phyloP scores from a whole-genome alignment of 2,888 invertebrate species.

The Conus canariensis region DNA sequence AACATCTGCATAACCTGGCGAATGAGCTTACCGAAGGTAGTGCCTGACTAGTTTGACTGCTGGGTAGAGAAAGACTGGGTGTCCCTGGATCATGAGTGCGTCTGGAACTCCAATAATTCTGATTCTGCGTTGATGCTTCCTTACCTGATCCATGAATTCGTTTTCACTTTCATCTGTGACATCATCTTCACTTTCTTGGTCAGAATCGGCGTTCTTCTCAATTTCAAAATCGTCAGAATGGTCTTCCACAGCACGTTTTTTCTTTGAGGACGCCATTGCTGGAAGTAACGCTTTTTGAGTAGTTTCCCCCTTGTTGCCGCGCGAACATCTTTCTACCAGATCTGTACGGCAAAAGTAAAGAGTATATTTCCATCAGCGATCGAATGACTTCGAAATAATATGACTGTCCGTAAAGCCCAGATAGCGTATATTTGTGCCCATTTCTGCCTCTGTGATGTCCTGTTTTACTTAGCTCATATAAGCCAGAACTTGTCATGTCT shows the following conservation, averaged over 20 bases:
- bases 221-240: constrained; percentile 52
- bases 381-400: neutral
- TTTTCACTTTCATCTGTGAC: constrained; percentile 51
- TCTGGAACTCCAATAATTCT: too few relatives aligned
- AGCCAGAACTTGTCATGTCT: too few relatives aligned
- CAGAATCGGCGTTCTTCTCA: constrained; percentile 52
- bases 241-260: constrained; percentile 64
- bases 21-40: too few relatives aligned
- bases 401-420: neutral
- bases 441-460: neutral
- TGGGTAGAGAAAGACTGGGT: too few relatives aligned
- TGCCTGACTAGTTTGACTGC: too few relatives aligned
- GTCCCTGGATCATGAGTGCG: too few relatives aligned
- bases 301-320: neutral
- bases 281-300: neutral
- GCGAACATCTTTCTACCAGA: too few relatives aligned
- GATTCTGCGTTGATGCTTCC: neutral
- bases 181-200: constrained; percentile 55
- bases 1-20: too few relatives aligned
- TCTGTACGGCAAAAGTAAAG: neutral
- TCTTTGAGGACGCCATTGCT: constrained; percentile 68
- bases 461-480: neutral
- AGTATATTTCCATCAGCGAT: neutral
- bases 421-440: neutral
- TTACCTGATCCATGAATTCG: constrained; percentile 58